Evolutionary conservation across 2,888 invertebrate genomes (phyloP), one percentile per base, ranked within the genome.

Genomic region (Nesidiocoris tenuis): DNA sequence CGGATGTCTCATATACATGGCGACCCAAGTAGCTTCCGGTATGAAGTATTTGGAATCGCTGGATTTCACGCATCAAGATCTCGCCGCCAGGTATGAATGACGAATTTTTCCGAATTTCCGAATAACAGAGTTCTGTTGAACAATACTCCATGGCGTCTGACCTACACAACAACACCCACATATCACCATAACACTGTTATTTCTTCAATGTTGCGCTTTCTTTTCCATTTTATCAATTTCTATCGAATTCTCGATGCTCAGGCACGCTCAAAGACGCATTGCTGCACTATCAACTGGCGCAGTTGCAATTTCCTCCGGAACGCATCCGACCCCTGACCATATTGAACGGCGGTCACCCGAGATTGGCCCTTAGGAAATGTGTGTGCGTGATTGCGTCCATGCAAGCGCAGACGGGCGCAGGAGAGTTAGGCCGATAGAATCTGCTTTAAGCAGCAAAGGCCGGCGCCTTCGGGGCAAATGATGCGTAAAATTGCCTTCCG

Each of bases 41-140:
- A 95, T 96, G 94, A 94, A 94, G 83, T 95, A 95, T 84, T 87
- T 96, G 84, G 96, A 96, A 85, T 91, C 91, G 64, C 87, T 94
- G 84, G 93, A 94, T 83, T 89, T 95, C 85, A 92, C 95, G 71
- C 96, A 96, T 85, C 89, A 95, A 80, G 95, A 96, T 85, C 86
- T 96, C 80, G 91, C 95, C 76, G 93, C 95, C 71, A 88, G 91
- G 91, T 91, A 86, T 85, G 81, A 19, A n/a, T n/a, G n/a, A n/a
- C n/a, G n/a, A n/a, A 12, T 54, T 54, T 54, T 7, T n/a, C n/a
- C n/a, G n/a, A n/a, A n/a, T n/a, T n/a, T n/a, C n/a, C n/a, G n/a
- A n/a, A n/a, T 12, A 54, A 54, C 7, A 12, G 54, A 12, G 54
- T 54, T 54, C 16, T 54, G 9, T 7, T 12, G 54, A 54, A 54